Percentiles rank a stretch among this genome's conserved stretches.
Evolutionary conservation across 2,797 vertebrate genomes (phyloP).

Genomic region (Brotula barbata): DNA sequence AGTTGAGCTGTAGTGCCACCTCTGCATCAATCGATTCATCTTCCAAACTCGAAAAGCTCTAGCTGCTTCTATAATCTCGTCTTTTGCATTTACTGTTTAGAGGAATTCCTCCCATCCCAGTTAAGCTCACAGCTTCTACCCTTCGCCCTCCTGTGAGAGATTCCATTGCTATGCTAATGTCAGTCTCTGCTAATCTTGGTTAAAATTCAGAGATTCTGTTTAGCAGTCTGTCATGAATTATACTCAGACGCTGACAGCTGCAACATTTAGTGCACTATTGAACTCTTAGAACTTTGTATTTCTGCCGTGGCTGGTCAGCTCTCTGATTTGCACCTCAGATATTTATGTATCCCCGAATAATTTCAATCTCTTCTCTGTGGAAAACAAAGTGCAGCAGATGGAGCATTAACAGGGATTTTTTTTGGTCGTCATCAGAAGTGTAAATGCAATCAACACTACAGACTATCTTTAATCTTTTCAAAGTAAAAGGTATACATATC

Average conservation of each 20-base stretch:
- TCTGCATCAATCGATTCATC: slow-evolving; percentile 56
- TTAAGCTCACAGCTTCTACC: slow-evolving; percentile 46
- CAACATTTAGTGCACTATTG: slow-evolving; percentile 58
- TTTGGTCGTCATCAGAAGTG: slow-evolving; percentile 23
- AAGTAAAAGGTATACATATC: slow-evolving; percentile 56
- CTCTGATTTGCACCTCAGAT: slow-evolving; percentile 55
- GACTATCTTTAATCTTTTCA: slow-evolving; percentile 40
- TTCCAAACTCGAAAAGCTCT: slow-evolving; percentile 67
- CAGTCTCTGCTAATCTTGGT: slow-evolving; percentile 36
- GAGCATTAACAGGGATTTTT: slow-evolving; percentile 31
- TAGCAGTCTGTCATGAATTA: slow-evolving; percentile 10
- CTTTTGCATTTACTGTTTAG: slow-evolving; percentile 20
- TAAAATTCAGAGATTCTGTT: slow-evolving; percentile 23
- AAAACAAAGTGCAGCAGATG: slow-evolving; percentile 44
- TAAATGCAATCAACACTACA: slow-evolving; percentile 67
- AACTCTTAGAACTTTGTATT: slow-evolving; percentile 57
- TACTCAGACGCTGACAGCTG: slow-evolving; percentile 32
- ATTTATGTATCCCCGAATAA: slow-evolving; percentile 45
- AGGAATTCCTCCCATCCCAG: slow-evolving; percentile 22
- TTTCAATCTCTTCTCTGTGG: slow-evolving; percentile 57
- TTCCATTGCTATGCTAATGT: slow-evolving; percentile 37
- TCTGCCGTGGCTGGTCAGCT: slow-evolving; percentile 48
- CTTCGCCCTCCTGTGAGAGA: slow-evolving; percentile 44
- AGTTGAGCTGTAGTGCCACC: slow-evolving; percentile 78
- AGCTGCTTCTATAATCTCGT: slow-evolving; percentile 37